Conservation (phyloP, 2,113 vertebrate genomes). For the Euleptes europaea region DNA sequence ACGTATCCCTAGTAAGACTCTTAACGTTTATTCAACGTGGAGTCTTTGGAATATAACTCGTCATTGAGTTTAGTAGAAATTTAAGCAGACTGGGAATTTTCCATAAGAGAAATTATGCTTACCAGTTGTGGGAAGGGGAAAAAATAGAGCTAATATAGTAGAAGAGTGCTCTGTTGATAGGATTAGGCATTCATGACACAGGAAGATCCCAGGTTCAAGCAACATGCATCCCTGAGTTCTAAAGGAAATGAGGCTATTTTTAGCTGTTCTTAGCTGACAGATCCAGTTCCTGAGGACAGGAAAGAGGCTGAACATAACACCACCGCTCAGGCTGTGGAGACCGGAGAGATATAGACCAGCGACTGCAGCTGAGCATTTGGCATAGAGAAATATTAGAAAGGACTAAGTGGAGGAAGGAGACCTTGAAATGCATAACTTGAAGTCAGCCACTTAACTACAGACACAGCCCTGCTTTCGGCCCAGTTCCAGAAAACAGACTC, state of each 20-base stretch:
- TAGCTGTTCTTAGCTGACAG: neutral
- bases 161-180: neutral
- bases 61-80: constrained; percentile 30
- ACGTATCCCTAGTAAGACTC: neutral
- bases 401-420: neutral
- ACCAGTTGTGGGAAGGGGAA: neutral
- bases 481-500: neutral
- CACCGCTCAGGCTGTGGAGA: constrained; percentile 18
- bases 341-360: neutral
- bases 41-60: constrained; percentile 52
- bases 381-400: constrained; percentile 7
- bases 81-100: constrained; percentile 16
- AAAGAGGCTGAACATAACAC: constrained; percentile 2
- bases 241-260: fast-evolving
- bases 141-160: neutral
- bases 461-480: neutral
- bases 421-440: neutral
- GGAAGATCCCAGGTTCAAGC: neutral
- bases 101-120: constrained; percentile 12
- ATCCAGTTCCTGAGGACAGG: constrained; percentile 25
- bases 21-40: constrained; percentile 22
- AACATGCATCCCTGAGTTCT: constrained; percentile 8
- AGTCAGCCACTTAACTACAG: neutral
- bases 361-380: neutral
- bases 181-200: neutral